Evolutionary conservation across 2,888 invertebrate genomes (phyloP).

Genomic region (Cerastis leucographa): DNA sequence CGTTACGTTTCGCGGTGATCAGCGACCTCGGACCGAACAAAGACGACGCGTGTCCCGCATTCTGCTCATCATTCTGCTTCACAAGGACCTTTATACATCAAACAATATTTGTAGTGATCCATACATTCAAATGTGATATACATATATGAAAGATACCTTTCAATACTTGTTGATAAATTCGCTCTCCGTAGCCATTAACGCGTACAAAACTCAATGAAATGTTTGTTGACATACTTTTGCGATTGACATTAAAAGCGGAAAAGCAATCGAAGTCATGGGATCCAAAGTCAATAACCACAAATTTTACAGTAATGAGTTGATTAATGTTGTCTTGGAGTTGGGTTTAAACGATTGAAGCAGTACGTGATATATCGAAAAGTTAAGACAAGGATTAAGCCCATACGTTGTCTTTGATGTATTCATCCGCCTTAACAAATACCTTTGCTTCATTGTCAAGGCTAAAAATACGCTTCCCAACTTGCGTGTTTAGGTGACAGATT

Average conservation of each 20-base stretch:
- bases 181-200: constrained; percentile 1
- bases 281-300: constrained; percentile 11
- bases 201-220: constrained; percentile 17
- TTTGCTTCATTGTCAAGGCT: constrained; percentile 2
- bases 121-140: constrained; percentile 45
- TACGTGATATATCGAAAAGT: constrained; percentile 5
- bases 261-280: constrained; percentile 9
- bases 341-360: background rate
- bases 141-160: background rate
- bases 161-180: constrained; percentile 28
- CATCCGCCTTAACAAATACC: background rate
- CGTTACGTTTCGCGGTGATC: constrained; percentile 67
- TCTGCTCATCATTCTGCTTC: constrained; percentile 66
- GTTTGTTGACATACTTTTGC: constrained; percentile 16
- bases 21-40: constrained; percentile 70
- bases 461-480: background rate
- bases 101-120: constrained; percentile 57
- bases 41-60: constrained; percentile 73
- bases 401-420: background rate
- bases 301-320: background rate
- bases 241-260: constrained; percentile 23
- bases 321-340: background rate
- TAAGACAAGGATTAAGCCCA: background rate
- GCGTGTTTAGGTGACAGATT: constrained; percentile 32
- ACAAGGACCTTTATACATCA: constrained; percentile 57